Base-by-base conservation (phyloP, 2,113 vertebrate genomes). In the Phyllostomus hastatus region DNA sequence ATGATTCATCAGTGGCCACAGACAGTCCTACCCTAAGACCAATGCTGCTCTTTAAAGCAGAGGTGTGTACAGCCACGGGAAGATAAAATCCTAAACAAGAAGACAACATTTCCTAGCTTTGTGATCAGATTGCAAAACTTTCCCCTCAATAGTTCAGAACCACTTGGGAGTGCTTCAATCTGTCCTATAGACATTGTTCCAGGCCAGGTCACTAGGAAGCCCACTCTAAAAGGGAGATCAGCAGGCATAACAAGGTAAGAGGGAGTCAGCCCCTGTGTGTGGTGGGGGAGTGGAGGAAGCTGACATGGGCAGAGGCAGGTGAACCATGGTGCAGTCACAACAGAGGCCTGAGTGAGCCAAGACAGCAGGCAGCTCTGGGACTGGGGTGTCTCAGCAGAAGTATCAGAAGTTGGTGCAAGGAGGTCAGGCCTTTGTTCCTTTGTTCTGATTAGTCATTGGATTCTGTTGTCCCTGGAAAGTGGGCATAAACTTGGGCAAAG, bases 1-100 rank as follows among this genome's bases (percentile, higher is more conserved):
- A 90, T 75, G 28, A 89, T 80, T 82, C 24, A 86, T 93, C 69
- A 43, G 38, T 81, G 35, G 84, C 26, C 57, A 64, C n/a, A 87
- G 11, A 81, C 0, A 78, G 28, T 50, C 67, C 12, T 70, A 76
- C 16, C 7, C 4, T 81, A n/a, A 90, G n/a, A 50, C 43, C 35
- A 69, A 48, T 28, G 24, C 41, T 75, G 19, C 8, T 92, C 19
- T 81, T 84, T 43, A 75, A 31, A 90, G 10, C 72, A 59, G 83
- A 94, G 3, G 7, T 16, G 43, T 79, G 5, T 59, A 50, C 1
- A 61, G 31, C 1, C 19, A 72, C 5, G 57, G 33, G 17, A 66
- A 61, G 64, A 26, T 75, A 75, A 38, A 88, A 54, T 84, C 4
- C 19, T 35, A 59, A 92, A 48, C 28, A 66, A 10, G 6, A 28